Evolutionary conservation across 23 tunicate genomes (phyloP).

Genomic region (Clavelina lepadiformis): DNA sequence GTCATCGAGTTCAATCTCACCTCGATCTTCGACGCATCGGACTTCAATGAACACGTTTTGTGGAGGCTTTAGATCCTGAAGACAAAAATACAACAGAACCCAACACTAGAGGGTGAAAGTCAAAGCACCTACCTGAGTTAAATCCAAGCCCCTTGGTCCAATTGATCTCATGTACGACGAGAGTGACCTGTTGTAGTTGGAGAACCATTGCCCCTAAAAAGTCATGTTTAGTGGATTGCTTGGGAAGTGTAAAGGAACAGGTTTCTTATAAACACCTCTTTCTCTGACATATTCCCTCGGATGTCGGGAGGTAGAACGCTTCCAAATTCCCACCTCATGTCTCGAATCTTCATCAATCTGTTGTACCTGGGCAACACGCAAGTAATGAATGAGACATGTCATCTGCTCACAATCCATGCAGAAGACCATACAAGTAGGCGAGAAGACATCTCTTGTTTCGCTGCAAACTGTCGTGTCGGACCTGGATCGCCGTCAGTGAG

Average conservation of each 20-base stretch:
- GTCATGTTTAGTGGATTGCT: background rate
- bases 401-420: background rate
- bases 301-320: constrained; percentile 88
- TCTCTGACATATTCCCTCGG: constrained; percentile 66
- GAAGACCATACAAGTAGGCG: constrained; percentile 59
- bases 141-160: constrained; percentile 84
- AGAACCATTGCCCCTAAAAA: constrained; percentile 69
- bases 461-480: constrained; percentile 70
- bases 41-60: constrained; percentile 91
- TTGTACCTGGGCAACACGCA: too few species aligned
- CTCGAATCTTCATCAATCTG: constrained; percentile 63
- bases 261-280: constrained; percentile 69
- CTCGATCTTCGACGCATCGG: constrained; percentile 81
- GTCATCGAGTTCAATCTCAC: constrained; percentile 79
- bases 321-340: constrained; percentile 94
- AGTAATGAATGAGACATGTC: background rate
- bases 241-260: too few species aligned
- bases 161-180: constrained; percentile 87
- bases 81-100: background rate
- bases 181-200: constrained; percentile 83
- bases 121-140: constrained; percentile 61
- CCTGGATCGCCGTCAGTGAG: constrained; percentile 63
- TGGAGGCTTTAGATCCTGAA: constrained; percentile 81
- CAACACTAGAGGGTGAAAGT: background rate
- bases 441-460: constrained; percentile 89